Base-by-base conservation (phyloP, 2,888 invertebrate species). In the Coenonympha glycerion region DNA sequence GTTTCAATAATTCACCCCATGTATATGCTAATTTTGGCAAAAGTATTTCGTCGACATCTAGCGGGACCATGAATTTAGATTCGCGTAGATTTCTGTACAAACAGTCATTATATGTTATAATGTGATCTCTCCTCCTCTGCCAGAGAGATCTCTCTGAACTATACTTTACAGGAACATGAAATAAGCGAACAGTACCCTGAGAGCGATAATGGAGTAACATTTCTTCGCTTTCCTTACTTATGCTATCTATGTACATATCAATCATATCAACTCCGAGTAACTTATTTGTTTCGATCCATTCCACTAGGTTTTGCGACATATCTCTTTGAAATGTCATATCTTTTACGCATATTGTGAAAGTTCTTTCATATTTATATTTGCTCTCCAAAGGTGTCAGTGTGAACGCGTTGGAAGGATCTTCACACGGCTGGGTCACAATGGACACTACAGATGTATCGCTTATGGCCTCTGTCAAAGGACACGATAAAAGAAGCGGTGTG, bases 41-140 rank as follows among this genome's bases (percentile, higher is more conserved):
- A 49, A 94, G 88, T 41, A 93, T 83, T 80, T 94, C 93, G 71
- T 94, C 93, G 36, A 92, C 85, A 69, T 94, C 93, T 60, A 93
- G 75, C 6, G 93, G 92, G 21, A 93, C 79, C 13, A 93, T 79
- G 68, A 86, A 92, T 62, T 90, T 87, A 30, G 92, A 91, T 57
- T 84, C 83, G 61, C 88, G 78, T 45, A 93, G 76, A 76, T 92
- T 92, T 69, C 92, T 89, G 71, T 94, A 93, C 52, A 93, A 88
- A 68, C 93, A 94, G 71, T 93, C 93, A 71, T 94, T 94, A 73
- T 93, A 94, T 0, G 92, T 90, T 55, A 93, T 87, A 24, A 94
- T 79, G 69, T 94, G 93, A 76, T 92, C 90, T 61, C 93, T 85
- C 65, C 93, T 90, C 31, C 83, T 68, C 68, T 92, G 92, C 89